Percentiles rank a stretch among this genome's conserved stretches.
Evolutionary conservation across 1,140 invertebrate genomes (phyloP).

Genomic region (Diplogasteroides magnus): DNA sequence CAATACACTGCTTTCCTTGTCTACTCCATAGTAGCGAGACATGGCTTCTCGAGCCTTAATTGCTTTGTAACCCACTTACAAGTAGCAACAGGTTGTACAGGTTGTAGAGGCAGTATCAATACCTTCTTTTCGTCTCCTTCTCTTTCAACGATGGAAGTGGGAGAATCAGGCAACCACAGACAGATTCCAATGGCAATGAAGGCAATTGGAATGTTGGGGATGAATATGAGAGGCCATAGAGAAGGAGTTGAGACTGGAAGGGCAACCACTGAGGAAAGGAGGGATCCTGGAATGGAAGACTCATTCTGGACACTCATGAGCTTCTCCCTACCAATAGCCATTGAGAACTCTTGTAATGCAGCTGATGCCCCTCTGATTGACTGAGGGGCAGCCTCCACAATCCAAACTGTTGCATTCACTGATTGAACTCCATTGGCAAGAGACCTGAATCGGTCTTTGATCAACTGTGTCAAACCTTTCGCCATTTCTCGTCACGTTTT

Average conservation of each 20-base stretch:
- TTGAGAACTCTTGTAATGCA: slow-evolving; percentile 38
- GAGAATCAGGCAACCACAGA: slow-evolving; percentile 25
- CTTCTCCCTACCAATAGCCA: slow-evolving; percentile 34
- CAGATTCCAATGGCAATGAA: slow-evolving; percentile 30
- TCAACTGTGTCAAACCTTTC: too few relatives aligned
- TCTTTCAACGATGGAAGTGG: slow-evolving; percentile 32
- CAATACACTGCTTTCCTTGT: too few relatives aligned
- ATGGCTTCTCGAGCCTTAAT: too few relatives aligned
- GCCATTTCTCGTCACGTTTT: too few relatives aligned
- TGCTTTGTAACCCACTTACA: too few relatives aligned
- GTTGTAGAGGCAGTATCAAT: too few relatives aligned
- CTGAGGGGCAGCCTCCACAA: slow-evolving; percentile 32
- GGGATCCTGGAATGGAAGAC: neutral
- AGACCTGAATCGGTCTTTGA: slow-evolving; percentile 13
- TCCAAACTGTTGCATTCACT: slow-evolving; percentile 36
- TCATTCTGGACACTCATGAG: too few relatives aligned
- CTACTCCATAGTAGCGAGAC: too few relatives aligned
- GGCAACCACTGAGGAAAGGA: neutral
- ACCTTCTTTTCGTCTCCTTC: slow-evolving; percentile 22
- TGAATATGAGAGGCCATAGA: slow-evolving; percentile 33
- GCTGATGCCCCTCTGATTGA: slow-evolving; percentile 32
- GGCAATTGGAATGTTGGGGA: slow-evolving; percentile 25
- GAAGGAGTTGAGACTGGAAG: slow-evolving; percentile 32
- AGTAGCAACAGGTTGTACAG: too few relatives aligned
- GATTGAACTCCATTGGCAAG: slow-evolving; percentile 31